Base-by-base conservation (phyloP, 2,888 invertebrate species). In the Incurvaria masculella region DNA sequence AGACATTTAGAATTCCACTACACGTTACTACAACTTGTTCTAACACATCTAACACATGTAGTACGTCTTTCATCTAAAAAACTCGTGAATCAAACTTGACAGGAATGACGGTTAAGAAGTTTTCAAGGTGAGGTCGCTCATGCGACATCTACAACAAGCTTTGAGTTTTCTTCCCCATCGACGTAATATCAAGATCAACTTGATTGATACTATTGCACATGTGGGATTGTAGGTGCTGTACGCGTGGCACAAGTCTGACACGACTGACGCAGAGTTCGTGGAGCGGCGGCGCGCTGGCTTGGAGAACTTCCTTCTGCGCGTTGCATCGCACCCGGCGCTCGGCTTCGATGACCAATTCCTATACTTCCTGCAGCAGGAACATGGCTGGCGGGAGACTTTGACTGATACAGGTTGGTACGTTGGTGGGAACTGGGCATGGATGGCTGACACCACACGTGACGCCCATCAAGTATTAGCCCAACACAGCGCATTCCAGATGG, bases 241-340 rank as follows among this genome's bases (percentile, higher is more conserved):
- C 67, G 88, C 88, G 2, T 91, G 91, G 90, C 85, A 88, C 54
- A 90, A 90, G 65, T 86, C 86, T 1, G 91, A 92, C 63, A 88
- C 89, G 14, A 89, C 90, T 56, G 91, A 91, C 66, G 88, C 91
- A 1, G 91, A 90, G 62, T 92, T 92, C 65, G 84, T 92, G 26
- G 91, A 92, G 65, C 79, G 91, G n/a, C 78, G 92, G 52, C 76
- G 91, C 53, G 89, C 88, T 2, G 90, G 90, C 0, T 74, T 92
- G 2, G 91, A 92, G 81, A 91, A 89, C 65, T 91, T 90, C 57
- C 66, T 92, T 20, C 68, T 90, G 42, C 76, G 91, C 44, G 82
- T 90, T 19, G 89, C 90, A 0, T 85, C 88, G 0, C 91, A 91
- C 66, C 86, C 87, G 1, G 66, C 83, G 43, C 72, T 92, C 3